These are phyloP conservation scores for Pyrrhia umbra DNA, from an alignment of 2,888 invertebrate genomes.

Conservation along the genomic window DNA sequence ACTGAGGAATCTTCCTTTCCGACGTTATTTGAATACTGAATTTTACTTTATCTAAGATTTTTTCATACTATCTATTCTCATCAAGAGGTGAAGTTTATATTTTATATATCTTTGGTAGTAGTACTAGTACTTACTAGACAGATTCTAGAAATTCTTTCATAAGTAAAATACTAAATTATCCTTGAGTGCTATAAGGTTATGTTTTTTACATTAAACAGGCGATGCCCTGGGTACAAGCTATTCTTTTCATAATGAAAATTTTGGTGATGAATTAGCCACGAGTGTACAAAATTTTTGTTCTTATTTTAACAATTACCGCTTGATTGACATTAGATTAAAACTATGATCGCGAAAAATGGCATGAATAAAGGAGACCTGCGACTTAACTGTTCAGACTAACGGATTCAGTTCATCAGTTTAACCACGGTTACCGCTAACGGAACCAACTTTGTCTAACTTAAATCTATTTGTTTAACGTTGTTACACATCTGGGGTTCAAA, in stretches of 20 bases:
- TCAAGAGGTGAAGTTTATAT: no score
- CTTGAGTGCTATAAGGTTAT: no score
- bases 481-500: constrained; percentile 28
- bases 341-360: constrained; percentile 47
- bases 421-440: constrained; percentile 45
- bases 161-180: no score
- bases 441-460: constrained; percentile 34
- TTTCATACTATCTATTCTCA: no score
- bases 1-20: neutral
- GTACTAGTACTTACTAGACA: no score
- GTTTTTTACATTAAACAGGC: no score
- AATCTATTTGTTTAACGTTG: constrained; percentile 47
- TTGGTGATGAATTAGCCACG: no score
- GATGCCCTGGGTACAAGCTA: no score
- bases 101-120: no score
- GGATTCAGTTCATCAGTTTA: constrained; percentile 43
- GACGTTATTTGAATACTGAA: neutral
- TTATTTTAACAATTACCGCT: constrained; percentile 38
- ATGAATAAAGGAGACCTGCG: constrained; percentile 29
- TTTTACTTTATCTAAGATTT: neutral
- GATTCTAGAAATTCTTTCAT: no score
- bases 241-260: no score
- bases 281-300: constrained; percentile 3
- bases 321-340: constrained; percentile 46
- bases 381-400: constrained; percentile 42